Base-by-base conservation (phyloP, 2,888 invertebrate species). In the Leptinotarsa tumamoca region DNA sequence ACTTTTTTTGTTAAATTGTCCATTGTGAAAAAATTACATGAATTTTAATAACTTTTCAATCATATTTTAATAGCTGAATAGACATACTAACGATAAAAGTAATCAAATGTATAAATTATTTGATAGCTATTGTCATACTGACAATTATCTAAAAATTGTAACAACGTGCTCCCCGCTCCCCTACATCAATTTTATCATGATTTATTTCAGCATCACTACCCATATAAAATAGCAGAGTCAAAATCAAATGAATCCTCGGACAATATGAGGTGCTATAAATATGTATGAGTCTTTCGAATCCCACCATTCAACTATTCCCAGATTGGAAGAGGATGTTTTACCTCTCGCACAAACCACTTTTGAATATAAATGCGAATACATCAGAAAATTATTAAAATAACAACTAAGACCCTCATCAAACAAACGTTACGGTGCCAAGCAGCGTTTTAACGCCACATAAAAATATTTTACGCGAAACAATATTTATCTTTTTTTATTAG, bases 371-470 rank as follows among this genome's bases (percentile, higher is more conserved):
- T 63, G 43, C 63, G 43, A 63, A 61, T 13, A 23, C 17, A 21
- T 27, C 23, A 61, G 61, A 27, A 61, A 27, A 63, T 68, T n/a
- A 52, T 54, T 68, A n/a, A 21, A 68, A 51, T 68, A 68, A 68
- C 43, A 58, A 63, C 61, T 70, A 51, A 58, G 70, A 70, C 74
- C 74, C 74, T 74, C 74, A 49, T 70, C 74, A 74, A 74, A 70
- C 66, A 43, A 54, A 67, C 63, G 61, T 74, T 56, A 70, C 23
- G 70, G 67, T 70, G 66, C 69, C 74, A 74, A 63, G 49, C 69
- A 74, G 43, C 69, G 54, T 74, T 74, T 74, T 50, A 70, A 66
- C 52, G 70, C 49, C 49, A 67, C 74, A 58, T 73, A 58, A 70
- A 74, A 70, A 56, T 54, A 52, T 74, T 54, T 54, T 66, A 49